These are phyloP conservation scores for Caenorhabditis sinica DNA, from an alignment of 2,888 invertebrate species.

Conservation along the genomic window DNA sequence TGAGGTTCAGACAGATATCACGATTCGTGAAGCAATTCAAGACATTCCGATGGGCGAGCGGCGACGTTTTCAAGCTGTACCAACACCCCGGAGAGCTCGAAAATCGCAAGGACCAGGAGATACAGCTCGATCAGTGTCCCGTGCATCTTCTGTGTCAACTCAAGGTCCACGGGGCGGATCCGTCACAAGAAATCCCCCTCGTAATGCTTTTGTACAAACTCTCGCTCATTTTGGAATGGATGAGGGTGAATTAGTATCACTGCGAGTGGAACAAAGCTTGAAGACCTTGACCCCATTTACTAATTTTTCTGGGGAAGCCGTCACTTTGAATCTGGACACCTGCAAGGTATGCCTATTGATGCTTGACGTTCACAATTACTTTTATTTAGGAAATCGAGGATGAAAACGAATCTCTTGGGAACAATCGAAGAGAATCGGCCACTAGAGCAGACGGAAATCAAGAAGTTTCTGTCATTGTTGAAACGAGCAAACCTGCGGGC, in stretches of 20 bases:
- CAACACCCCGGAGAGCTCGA: background rate
- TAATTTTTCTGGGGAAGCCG: too few species aligned
- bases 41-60: constrained; percentile 19
- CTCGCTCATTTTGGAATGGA: constrained; percentile 40
- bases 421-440: background rate
- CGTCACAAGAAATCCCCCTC: background rate
- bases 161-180: constrained; percentile 19
- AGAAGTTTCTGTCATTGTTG: constrained; percentile 39
- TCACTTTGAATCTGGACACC: background rate
- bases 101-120: constrained; percentile 9
- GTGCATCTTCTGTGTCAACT: constrained; percentile 37
- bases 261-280: constrained; percentile 1
- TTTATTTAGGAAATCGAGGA: constrained; percentile 28
- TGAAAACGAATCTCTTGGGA: constrained; percentile 16
- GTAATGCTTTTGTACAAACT: constrained; percentile 21
- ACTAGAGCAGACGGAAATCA: constrained; percentile 26
- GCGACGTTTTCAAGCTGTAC: background rate
- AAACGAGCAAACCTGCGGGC: constrained; percentile 6
- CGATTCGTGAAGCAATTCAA: constrained; percentile 9
- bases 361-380: background rate
- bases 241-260: constrained; percentile 54
- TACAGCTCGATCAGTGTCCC: constrained; percentile 10
- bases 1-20: constrained; percentile 36
- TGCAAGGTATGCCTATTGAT: constrained; percentile 29
- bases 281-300: too few species aligned